Evolutionary conservation across 2,888 invertebrate genomes (phyloP).

Genomic region (Strigamia crassipes): DNA sequence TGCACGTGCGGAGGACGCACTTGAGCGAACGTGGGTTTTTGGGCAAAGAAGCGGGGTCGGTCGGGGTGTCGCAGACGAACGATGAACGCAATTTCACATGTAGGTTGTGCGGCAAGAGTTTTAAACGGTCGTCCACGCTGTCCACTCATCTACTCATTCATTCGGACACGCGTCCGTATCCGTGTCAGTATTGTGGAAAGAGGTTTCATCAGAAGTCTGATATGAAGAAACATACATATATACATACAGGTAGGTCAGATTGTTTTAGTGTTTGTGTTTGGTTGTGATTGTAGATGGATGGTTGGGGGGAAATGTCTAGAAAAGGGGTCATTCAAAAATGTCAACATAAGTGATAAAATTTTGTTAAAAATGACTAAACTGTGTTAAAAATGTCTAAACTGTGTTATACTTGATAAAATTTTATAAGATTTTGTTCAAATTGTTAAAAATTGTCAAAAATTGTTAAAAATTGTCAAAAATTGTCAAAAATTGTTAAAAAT

Average conservation of each 20-base stretch:
- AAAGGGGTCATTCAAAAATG: too few relatives aligned
- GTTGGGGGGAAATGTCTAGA: too few relatives aligned
- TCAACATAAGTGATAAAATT: too few relatives aligned
- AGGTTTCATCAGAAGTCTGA: slow-evolving; percentile 69
- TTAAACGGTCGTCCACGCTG: slow-evolving; percentile 60
- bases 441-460: too few relatives aligned
- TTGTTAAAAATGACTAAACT: too few relatives aligned
- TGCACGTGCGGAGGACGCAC: slow-evolving; percentile 61
- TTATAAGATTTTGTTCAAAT: too few relatives aligned
- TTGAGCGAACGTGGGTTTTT: background rate
- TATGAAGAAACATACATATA: slow-evolving; percentile 70
- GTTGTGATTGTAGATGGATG: too few relatives aligned
- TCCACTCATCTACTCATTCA: slow-evolving; percentile 64
- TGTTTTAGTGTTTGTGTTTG: too few relatives aligned
- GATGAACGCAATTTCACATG: slow-evolving; percentile 75
- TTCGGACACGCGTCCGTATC: slow-evolving; percentile 65
- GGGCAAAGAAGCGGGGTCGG: background rate
- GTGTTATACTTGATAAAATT: too few relatives aligned
- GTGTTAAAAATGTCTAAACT: too few relatives aligned
- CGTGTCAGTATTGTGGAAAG: slow-evolving; percentile 67
- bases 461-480: too few relatives aligned
- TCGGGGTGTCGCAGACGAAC: background rate
- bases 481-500: too few relatives aligned
- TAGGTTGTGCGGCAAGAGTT: slow-evolving; percentile 69
- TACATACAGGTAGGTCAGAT: slow-evolving; percentile 64